Base-by-base conservation (phyloP, 2,888 invertebrate species). In the Endotricha flammealis region DNA sequence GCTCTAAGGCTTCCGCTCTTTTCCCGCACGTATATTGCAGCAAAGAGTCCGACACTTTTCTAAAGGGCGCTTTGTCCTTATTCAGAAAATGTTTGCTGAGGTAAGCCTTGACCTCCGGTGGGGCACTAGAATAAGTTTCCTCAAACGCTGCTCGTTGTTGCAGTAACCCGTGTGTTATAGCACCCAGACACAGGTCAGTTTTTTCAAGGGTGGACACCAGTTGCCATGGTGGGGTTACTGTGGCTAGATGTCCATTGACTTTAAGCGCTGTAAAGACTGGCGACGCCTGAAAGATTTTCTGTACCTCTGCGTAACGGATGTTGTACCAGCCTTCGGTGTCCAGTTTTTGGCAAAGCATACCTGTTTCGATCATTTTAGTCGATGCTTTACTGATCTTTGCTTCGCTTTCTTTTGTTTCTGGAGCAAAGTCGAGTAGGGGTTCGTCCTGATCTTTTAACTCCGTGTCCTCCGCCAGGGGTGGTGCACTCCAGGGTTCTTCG, bases 231-330 rank as follows among this genome's bases (percentile, higher is more conserved):
- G 47, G 48, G 6, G 46, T 48, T 0, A 46, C 31, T 4, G 27
- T 33, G 3, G 46, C 46, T 11, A 50, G 20, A 1, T 27, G 5
- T n/a, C 16, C 28, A 22, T 48, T 47, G 0, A 29, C 36, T 20
- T 46, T 44, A 1, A 51, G 25, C 3, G 32, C n/a, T 0, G 31
- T 36, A 10, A 49, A 49, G 3, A 34, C 47, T 10, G 48, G 46
- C 1, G 43, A 39, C 1, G 49, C 45, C 17, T 49, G 47, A n/a
- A 48, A 48, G 1, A 17, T 29, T 9, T 48, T 48, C 22, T 45
- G 46, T 2, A 35, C 36, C 0, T 44, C 46, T 0, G 37, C 32
- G 12, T 44, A 50, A 1, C 47, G 13, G 5, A 50, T 36, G 29
- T 47, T 42, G 2, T 32, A 13, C 28, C 28, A 28, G 3, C n/a